Evolutionary conservation across 2,888 invertebrate genomes (phyloP), one percentile per base, ranked within the genome.

Genomic region (Drosophila anomalata): DNA sequence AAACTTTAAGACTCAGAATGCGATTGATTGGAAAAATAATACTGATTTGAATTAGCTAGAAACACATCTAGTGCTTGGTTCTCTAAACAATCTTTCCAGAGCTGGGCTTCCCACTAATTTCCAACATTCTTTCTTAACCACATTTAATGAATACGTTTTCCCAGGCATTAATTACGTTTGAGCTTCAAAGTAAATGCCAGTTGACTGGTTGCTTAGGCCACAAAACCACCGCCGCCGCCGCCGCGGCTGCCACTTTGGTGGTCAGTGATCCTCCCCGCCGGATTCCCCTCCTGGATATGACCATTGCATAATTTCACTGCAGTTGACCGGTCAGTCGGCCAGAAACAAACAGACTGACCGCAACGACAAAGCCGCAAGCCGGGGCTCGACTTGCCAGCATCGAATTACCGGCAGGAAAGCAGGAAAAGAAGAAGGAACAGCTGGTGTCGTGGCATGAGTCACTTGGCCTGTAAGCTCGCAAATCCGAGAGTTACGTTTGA

Each of bases 221-320:
- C 63, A 62, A 63, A 60, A 65, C 46, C 39, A 44, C 44, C 63
- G 52, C 52, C 46, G 63, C 65, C 65, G 52, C 47, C 39, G 26
- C 36, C 63, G 46, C 53, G 39, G 63, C 63, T 47, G 62, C 65
- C 65, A 63, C 65, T 65, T 54, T 54, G 65, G 65, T 65, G 65
- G 65, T 65, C 63, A 50, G 2, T 14, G 26, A 20, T 41, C 6
- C 2, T 6, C 26, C 29, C 11, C 14, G 1, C 41, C n/a, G 29
- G 8, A 29, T 3, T 31, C 22, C 33, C 11, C 47, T 9, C 24
- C 11, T 11, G 39, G n/a, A 26, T 31, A 31, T 47, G 63, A 63
- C 65, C 65, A 47, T 65, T 65, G 63, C 63, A 65, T 63, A 63
- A 63, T 65, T 65, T 46, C 47, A 6, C 41, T 66, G 65, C 65